phyloP scores from a whole-genome alignment of 2,113 vertebrate species.

The Oncorhynchus clarkii region DNA sequence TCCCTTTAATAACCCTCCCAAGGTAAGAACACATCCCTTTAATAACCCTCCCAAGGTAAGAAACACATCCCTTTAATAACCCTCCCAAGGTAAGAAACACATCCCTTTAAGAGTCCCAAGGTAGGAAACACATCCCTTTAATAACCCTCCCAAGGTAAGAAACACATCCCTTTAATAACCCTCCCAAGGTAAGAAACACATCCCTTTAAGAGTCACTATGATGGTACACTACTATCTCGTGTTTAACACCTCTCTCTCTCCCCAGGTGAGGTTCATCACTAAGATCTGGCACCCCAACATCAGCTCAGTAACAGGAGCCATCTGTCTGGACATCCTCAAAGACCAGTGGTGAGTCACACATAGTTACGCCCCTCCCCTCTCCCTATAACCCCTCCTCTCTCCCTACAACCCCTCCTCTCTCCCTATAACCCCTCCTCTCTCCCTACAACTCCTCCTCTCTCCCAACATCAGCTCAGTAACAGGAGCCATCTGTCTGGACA shows the following conservation, averaged over 20 bases:
- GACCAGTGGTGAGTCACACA: conserved; percentile 91
- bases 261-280: conserved; percentile 96
- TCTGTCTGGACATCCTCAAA: conserved; percentile 99
- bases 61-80: too few relatives aligned
- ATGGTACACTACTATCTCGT: too few relatives aligned
- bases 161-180: too few relatives aligned
- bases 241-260: background rate
- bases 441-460: too few relatives aligned
- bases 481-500: conserved; percentile 98
- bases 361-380: background rate
- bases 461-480: conserved; percentile 99
- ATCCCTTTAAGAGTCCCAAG: too few relatives aligned
- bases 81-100: too few relatives aligned
- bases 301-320: conserved; percentile 98
- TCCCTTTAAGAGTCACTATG: too few relatives aligned
- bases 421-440: too few relatives aligned
- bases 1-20: conserved; percentile 80
- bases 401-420: too few relatives aligned
- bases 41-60: too few relatives aligned
- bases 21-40: too few relatives aligned
- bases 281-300: conserved; percentile 99
- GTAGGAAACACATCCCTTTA: conserved; percentile 95
- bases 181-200: too few relatives aligned
- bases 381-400: background rate
- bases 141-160: conserved; percentile 34